phyloP scores from a whole-genome alignment of 2,888 invertebrate species.

The Linyphia triangularis region DNA sequence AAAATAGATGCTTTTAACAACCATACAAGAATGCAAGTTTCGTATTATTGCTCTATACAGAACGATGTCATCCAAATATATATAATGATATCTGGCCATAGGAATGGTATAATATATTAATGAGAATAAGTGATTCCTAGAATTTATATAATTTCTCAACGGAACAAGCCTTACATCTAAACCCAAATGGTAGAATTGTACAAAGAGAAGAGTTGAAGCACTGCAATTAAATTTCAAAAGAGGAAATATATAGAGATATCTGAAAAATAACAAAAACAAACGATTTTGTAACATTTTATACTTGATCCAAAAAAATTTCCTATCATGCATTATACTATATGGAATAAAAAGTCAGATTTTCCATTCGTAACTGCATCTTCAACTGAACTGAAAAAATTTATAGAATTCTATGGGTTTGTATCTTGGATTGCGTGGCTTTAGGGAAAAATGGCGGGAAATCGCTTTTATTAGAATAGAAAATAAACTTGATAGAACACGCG shows the following conservation, averaged over 20 bases:
- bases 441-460: constrained; percentile 5
- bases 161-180: too few relatives aligned
- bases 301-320: background rate
- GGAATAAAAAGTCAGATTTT: constrained; percentile 21
- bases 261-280: background rate
- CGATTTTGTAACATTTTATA: constrained; percentile 18
- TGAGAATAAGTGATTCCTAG: too few relatives aligned
- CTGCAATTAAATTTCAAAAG: background rate
- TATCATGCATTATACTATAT: background rate
- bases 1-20: too few relatives aligned
- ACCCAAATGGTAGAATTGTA: too few relatives aligned
- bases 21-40: too few relatives aligned
- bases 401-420: constrained; percentile 39
- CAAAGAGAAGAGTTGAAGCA: background rate
- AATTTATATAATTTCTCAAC: too few relatives aligned
- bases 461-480: constrained; percentile 47
- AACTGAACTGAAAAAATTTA: constrained; percentile 1
- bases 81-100: too few relatives aligned
- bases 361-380: background rate
- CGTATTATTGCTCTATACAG: too few relatives aligned
- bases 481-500: constrained; percentile 47
- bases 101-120: too few relatives aligned
- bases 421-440: background rate
- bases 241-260: background rate
- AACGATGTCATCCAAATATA: too few relatives aligned